Evolutionary conservation across 2,797 vertebrate genomes (phyloP).

Genomic region (Spinus olivaceus): DNA sequence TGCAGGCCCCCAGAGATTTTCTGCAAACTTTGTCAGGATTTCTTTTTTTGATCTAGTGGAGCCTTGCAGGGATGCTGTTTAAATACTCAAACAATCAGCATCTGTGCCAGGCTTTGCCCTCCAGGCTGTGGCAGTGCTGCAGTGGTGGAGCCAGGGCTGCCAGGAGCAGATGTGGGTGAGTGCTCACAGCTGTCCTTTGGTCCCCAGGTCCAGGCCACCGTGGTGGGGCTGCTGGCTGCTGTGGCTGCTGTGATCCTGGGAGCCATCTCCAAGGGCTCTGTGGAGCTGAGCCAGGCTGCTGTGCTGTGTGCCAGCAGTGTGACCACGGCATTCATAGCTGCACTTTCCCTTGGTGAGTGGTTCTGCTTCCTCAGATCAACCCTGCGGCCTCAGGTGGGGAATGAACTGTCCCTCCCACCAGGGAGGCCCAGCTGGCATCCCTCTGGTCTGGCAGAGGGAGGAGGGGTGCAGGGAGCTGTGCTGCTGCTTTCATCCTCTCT

Average conservation of each 20-base stretch:
- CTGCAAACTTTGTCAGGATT: background rate
- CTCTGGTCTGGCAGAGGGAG: background rate
- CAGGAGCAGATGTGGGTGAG: background rate
- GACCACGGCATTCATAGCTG: constrained; percentile 89
- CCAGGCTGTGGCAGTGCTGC: background rate
- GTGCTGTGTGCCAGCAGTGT: constrained; percentile 93
- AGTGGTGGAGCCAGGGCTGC: background rate
- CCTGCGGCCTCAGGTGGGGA: background rate
- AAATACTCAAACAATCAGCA: background rate
- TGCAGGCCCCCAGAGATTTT: background rate
- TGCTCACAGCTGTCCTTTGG: constrained; percentile 10
- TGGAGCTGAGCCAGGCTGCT: constrained; percentile 84
- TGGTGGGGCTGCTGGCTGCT: constrained; percentile 93
- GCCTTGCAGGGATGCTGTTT: background rate
- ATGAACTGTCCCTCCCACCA: background rate
- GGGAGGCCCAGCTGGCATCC: background rate
- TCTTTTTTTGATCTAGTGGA: background rate
- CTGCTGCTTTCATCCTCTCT: background rate
- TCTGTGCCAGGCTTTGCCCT: background rate
- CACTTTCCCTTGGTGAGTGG: constrained; percentile 87
- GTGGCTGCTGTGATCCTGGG: constrained; percentile 87
- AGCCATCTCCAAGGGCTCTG: constrained; percentile 80
- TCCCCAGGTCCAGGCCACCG: constrained; percentile 90
- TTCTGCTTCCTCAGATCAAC: background rate
- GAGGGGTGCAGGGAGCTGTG: background rate